phyloP scores from a whole-genome alignment of 2,113 vertebrate genomes.

The Tachysurus vachellii region DNA sequence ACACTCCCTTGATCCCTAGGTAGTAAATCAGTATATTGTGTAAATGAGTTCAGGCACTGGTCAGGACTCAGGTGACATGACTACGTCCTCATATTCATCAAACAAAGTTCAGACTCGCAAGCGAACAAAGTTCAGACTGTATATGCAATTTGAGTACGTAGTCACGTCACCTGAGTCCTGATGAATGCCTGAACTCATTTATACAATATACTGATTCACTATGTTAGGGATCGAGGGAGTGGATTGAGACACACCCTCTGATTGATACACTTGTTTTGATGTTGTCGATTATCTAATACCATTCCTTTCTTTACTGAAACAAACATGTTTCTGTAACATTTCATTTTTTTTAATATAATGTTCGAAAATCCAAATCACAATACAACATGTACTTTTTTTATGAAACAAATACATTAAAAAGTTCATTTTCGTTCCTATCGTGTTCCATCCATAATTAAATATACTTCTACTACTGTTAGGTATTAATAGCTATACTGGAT shows the following conservation, averaged over 20 bases:
- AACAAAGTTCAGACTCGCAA: no score
- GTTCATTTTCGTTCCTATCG: background rate
- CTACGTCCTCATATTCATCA: no score
- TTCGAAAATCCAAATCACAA: background rate
- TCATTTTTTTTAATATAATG: background rate
- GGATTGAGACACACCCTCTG: background rate
- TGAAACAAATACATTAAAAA: background rate
- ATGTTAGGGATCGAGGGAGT: no score
- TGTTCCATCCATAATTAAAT: background rate
- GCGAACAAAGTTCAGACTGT: no score
- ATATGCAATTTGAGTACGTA: no score
- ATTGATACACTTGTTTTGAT: background rate
- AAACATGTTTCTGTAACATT: background rate
- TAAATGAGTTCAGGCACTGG: no score
- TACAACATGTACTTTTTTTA: background rate
- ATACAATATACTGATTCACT: no score
- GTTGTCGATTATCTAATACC: background rate
- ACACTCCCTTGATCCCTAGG: no score
- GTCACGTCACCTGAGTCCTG: no score
- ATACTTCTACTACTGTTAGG: background rate
- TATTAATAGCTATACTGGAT: background rate
- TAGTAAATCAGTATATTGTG: no score
- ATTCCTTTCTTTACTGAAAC: background rate
- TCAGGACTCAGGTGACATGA: no score
- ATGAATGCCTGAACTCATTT: no score